phyloP scores from a whole-genome alignment of 1,140 invertebrate genomes.

The Apolygus lucorum region DNA sequence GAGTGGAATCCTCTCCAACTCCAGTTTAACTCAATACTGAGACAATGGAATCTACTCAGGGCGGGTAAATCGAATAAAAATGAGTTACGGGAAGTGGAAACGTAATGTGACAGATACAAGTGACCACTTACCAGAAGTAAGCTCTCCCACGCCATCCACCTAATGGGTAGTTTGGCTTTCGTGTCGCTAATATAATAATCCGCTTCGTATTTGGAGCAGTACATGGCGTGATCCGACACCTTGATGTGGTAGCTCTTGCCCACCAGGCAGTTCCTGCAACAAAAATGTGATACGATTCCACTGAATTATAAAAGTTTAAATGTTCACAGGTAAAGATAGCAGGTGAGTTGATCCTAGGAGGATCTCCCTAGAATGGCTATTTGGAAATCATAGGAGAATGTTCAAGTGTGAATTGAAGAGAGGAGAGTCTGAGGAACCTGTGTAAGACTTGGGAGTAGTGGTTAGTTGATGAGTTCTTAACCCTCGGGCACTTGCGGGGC shows the following conservation, averaged over 20 bases:
- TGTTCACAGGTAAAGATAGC: no score
- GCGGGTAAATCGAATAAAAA: no score
- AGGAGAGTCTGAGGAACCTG: no score
- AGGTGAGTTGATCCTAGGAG: no score
- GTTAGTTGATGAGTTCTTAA: no score
- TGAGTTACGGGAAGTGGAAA: not conserved
- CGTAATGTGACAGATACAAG: not conserved
- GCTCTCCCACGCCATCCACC: constrained; percentile 85
- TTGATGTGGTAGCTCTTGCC: constrained; percentile 70
- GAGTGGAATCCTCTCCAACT: not conserved
- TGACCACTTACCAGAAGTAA: constrained; percentile 56
- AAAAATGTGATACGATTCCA: constrained; percentile 20
- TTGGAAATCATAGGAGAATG: no score
- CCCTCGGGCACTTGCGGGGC: no score
- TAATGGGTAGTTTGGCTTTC: constrained; percentile 67
- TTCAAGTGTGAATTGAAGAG: no score
- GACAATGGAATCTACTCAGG: no score
- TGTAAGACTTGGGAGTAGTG: no score
- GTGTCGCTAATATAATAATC: constrained; percentile 79
- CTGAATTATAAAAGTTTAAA: no score
- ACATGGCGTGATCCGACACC: constrained; percentile 84
- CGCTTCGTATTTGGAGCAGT: constrained; percentile 66
- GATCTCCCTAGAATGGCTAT: no score
- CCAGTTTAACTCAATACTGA: not conserved
- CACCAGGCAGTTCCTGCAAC: constrained; percentile 72